Evolutionary conservation across 1,140 invertebrate genomes (phyloP).

Genomic region (Neelides sp.): DNA sequence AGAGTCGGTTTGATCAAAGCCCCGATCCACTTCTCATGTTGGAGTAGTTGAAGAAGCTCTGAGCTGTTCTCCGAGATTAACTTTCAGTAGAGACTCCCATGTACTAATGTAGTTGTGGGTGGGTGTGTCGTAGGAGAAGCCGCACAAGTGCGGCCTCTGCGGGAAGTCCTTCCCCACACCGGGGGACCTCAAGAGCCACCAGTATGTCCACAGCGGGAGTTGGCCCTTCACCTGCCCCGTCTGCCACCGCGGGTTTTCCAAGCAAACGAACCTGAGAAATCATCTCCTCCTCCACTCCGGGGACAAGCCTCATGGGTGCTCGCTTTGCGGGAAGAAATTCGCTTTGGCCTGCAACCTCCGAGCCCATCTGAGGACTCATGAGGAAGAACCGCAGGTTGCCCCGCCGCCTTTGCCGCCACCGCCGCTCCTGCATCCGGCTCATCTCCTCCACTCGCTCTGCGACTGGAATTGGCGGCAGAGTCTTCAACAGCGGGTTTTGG

Average conservation of each 20-base stretch:
- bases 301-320: constrained; percentile 58
- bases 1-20: too few relatives aligned
- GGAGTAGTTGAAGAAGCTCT: too few relatives aligned
- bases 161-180: constrained; percentile 50
- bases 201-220: constrained; percentile 53
- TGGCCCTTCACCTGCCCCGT: constrained; percentile 54
- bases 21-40: too few relatives aligned
- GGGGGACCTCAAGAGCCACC: constrained; percentile 49
- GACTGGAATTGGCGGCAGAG: background rate
- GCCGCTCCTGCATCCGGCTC: background rate
- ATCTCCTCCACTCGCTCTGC: background rate
- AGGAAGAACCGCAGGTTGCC: constrained; percentile 31
- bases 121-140: constrained; percentile 42
- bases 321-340: constrained; percentile 59
- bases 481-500: constrained; percentile 1
- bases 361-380: constrained; percentile 61
- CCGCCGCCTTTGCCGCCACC: background rate
- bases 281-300: constrained; percentile 49
- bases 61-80: too few relatives aligned
- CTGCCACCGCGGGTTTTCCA: constrained; percentile 54
- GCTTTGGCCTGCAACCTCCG: constrained; percentile 58
- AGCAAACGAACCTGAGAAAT: constrained; percentile 54
- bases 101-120: too few relatives aligned
- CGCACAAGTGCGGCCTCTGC: constrained; percentile 48
- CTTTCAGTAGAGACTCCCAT: too few relatives aligned